Evolutionary conservation across 2,113 vertebrate genomes (phyloP).

Genomic region (Lagopus muta): DNA sequence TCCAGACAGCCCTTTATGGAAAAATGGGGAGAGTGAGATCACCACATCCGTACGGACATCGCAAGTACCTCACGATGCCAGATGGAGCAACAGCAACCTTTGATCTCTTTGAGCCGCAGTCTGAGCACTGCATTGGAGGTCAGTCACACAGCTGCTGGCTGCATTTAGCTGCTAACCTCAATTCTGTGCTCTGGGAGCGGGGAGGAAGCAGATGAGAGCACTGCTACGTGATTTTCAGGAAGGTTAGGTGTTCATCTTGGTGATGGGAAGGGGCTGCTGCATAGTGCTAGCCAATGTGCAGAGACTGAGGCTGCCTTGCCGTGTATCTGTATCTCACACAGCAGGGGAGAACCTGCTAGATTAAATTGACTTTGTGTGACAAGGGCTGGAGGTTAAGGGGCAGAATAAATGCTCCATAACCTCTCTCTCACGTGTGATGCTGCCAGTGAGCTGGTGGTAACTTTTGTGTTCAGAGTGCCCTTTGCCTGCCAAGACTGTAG

Average conservation of each 20-base stretch:
- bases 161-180: not conserved
- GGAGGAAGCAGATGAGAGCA: not conserved
- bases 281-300: too few relatives aligned
- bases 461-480: not conserved
- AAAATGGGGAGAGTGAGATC: slow-evolving; percentile 96
- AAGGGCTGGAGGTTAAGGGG: not conserved
- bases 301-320: not conserved
- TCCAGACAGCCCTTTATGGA: slow-evolving; percentile 96
- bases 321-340: not conserved
- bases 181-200: not conserved
- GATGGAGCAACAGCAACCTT: slow-evolving; percentile 97
- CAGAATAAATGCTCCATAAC: not conserved
- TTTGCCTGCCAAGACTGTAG: not conserved
- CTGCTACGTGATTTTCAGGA: not conserved
- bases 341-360: not conserved
- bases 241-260: not conserved
- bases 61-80: slow-evolving; percentile 95
- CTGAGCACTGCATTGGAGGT: slow-evolving; percentile 94
- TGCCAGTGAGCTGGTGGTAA: not conserved
- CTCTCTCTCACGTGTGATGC: not conserved
- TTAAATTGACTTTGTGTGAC: not conserved
- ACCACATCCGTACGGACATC: slow-evolving; percentile 89
- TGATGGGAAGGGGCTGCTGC: not conserved
- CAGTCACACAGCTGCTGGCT: slow-evolving; percentile 46
- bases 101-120: slow-evolving; percentile 93